Base-by-base conservation (phyloP, 2,113 vertebrate species). In the Dasyurus viverrinus region DNA sequence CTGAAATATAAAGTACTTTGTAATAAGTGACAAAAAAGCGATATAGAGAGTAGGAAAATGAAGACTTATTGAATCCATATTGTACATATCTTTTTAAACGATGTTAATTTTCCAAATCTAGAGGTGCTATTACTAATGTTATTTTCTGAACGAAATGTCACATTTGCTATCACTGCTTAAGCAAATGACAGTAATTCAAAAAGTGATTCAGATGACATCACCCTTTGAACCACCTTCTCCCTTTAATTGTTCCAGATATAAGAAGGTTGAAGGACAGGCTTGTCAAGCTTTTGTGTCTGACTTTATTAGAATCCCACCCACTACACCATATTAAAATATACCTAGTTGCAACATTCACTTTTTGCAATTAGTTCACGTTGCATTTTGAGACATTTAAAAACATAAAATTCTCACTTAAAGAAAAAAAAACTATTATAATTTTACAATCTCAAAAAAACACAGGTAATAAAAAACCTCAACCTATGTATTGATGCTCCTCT, bases 71-170 rank as follows among this genome's bases (percentile, higher is more conserved):
- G 68, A 94, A 89, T 90, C 12, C 60, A 92, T 84, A 16, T 47
- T 47, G 23, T 55, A 76, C 4, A 36, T 89, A 2, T n/a, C 96
- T 94, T 93, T 94, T 47, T 36, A 60, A 47, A 53, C 53, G 92
- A 2, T 48, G 53, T 90, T 4, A 54, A 27, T 94, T 0, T 94
- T 52, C 53, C 42, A 93, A 95, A 92, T 92, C 24, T 54, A 96
- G 53, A 96, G 60, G 30, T 96, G 2, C 53, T 90, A 10, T n/a
- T 94, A 23, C 23, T 90, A 0, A 48, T 50, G 95, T 94, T 93
- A 53, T 52, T 96, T 93, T 54, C 57, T 76, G 55, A 90, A 89
- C 92, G n/a, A 89, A 19, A 57, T 36, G 90, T 92, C 53, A 94
- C 16, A 76, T 60, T 22, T 96, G 52, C 47, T 7, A 94, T 2